phyloP scores from a whole-genome alignment of 2,113 vertebrate genomes.

The Lampris megalopsis region DNA sequence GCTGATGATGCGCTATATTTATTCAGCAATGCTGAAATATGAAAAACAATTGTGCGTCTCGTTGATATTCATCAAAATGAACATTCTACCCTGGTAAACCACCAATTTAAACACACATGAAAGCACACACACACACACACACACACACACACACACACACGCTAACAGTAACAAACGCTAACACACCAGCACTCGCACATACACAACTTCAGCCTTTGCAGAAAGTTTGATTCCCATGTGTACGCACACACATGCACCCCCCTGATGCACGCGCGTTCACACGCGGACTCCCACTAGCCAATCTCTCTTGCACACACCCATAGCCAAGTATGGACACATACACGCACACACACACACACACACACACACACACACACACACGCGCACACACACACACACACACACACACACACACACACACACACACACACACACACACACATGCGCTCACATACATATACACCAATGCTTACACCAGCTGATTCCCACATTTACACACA shows the following conservation, averaged over 20 bases:
- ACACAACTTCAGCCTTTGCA: too few species aligned
- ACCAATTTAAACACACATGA: too few species aligned
- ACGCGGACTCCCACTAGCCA: too few species aligned
- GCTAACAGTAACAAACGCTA: not conserved
- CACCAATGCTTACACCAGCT: slow-evolving; percentile 3
- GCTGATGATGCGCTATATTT: too few species aligned
- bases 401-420: slow-evolving; percentile 6
- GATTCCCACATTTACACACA: not conserved
- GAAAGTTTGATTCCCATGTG: too few species aligned
- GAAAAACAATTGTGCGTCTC: too few species aligned
- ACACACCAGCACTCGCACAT: not conserved
- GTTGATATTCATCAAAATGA: too few species aligned
- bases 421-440: not conserved
- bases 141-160: not conserved
- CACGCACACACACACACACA: not conserved
- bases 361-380: not conserved
- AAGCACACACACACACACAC: too few species aligned
- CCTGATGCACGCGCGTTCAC: too few species aligned
- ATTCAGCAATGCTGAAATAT: too few species aligned
- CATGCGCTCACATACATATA: slow-evolving; percentile 18
- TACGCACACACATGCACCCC: too few species aligned
- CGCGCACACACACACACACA: slow-evolving; percentile 22
- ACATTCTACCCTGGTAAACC: too few species aligned
- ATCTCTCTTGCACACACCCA: not conserved
- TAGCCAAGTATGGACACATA: not conserved